Conservation (phyloP, 2,888 invertebrate genomes). For the Syrphus vitripennis region DNA sequence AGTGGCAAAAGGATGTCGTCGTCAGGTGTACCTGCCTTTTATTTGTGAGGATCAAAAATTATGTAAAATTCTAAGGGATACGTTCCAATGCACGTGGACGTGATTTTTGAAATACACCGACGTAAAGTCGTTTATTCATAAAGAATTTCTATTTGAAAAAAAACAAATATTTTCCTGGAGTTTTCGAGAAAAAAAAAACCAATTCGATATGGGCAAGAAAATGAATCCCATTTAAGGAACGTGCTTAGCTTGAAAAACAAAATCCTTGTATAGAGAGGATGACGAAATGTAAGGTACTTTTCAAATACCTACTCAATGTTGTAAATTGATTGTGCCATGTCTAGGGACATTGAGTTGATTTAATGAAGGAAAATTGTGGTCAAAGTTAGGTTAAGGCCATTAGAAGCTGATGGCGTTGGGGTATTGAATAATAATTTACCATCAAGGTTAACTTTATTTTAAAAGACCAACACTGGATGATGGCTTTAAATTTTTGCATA, state of each 20-base stretch:
- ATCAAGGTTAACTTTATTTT: not conserved
- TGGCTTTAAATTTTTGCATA: no score
- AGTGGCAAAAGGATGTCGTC: not conserved
- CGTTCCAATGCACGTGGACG: not conserved
- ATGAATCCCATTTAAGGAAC: not conserved
- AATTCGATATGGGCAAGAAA: not conserved
- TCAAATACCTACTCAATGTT: not conserved
- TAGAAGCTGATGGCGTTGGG: not conserved
- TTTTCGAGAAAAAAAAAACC: not conserved
- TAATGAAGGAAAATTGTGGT: not conserved
- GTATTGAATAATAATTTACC: not conserved
- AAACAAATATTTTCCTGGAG: constrained; percentile 1
- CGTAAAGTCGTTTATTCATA: not conserved
- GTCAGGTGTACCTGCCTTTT: constrained; percentile 12
- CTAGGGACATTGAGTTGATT: not conserved
- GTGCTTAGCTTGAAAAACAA: not conserved
- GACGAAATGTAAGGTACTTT: not conserved
- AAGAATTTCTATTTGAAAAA: not conserved
- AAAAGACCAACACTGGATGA: no score
- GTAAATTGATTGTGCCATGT: not conserved
- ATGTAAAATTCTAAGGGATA: not conserved
- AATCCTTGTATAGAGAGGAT: not conserved
- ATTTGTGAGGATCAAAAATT: constrained; percentile 16
- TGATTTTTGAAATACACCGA: not conserved
- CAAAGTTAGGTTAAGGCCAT: not conserved